phyloP scores from a whole-genome alignment of 2,113 vertebrate genomes.

The Ailuropoda melanoleuca region DNA sequence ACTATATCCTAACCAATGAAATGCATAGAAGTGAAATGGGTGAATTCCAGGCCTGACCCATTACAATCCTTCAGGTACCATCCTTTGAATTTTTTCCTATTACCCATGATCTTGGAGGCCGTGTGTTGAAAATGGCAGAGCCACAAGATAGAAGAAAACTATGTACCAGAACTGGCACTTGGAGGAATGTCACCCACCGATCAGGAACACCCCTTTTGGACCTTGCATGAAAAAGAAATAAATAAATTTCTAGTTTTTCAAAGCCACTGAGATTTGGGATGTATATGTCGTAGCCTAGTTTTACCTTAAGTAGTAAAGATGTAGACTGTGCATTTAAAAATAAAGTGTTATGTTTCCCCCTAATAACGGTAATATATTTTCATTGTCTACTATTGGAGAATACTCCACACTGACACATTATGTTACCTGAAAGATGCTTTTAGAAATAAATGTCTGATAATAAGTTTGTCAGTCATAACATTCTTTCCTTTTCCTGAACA shows the following conservation, averaged over 20 bases:
- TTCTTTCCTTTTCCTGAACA: neutral
- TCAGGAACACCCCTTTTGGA: neutral
- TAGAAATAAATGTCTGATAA: neutral
- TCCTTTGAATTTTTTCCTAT: neutral
- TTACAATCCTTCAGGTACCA: neutral
- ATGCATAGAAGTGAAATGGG: neutral
- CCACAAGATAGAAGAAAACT: neutral
- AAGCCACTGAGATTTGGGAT: neutral
- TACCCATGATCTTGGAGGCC: neutral
- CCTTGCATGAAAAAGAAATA: neutral
- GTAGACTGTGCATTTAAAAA: neutral
- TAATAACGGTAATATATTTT: neutral
- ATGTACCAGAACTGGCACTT: neutral
- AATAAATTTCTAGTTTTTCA: neutral
- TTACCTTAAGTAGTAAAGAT: neutral
- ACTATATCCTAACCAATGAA: neutral
- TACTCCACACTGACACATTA: neutral
- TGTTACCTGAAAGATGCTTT: neutral
- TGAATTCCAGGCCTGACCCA: neutral
- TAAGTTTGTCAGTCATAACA: neutral
- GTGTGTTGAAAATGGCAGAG: neutral
- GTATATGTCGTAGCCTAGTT: neutral
- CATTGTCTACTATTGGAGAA: slow-evolving; percentile 6
- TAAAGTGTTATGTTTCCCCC: neutral
- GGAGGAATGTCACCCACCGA: neutral